Percentiles rank a stretch among this genome's conserved stretches.
Evolutionary conservation across 2,888 invertebrate species (phyloP).

Genomic region (Coleophora deauratella): DNA sequence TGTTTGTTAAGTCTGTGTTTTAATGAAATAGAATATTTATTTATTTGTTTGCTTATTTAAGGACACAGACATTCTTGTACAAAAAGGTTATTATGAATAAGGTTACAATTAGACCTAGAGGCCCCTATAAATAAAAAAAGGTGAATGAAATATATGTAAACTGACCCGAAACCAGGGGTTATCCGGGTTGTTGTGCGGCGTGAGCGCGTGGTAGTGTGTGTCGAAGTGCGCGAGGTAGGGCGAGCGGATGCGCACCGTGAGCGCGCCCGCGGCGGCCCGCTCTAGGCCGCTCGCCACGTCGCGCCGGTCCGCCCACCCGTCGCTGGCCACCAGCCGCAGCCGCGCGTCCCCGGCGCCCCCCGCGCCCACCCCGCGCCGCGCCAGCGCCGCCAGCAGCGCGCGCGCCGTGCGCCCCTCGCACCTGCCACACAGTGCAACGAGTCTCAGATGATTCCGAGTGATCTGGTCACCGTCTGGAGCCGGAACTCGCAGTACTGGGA

Average conservation of each 20-base stretch:
- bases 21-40: too few relatives aligned
- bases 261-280: constrained; percentile 78
- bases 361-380: constrained; percentile 65
- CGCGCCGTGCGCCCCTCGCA: constrained; percentile 83
- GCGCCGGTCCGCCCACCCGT: constrained; percentile 83
- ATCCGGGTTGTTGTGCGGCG: constrained; percentile 75
- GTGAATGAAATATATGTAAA: too few relatives aligned
- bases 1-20: too few relatives aligned
- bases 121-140: too few relatives aligned
- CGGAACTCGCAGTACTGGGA: constrained; percentile 58
- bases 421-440: constrained; percentile 73
- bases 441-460: too few relatives aligned
- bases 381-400: constrained; percentile 76
- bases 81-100: too few relatives aligned
- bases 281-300: constrained; percentile 82
- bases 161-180: constrained; percentile 80
- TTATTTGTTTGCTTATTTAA: too few relatives aligned
- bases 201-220: constrained; percentile 78
- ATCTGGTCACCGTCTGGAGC: constrained; percentile 77
- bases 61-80: too few relatives aligned
- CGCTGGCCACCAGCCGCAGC: constrained; percentile 78
- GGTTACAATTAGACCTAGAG: too few relatives aligned
- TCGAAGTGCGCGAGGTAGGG: constrained; percentile 79
- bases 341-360: too few relatives aligned
- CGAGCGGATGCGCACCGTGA: constrained; percentile 84